A percentile compares a stretch with the other conserved stretches of the same genome.
Conservation (phyloP, 2,888 invertebrate genomes). For the Allolobophora icterica region DNA sequence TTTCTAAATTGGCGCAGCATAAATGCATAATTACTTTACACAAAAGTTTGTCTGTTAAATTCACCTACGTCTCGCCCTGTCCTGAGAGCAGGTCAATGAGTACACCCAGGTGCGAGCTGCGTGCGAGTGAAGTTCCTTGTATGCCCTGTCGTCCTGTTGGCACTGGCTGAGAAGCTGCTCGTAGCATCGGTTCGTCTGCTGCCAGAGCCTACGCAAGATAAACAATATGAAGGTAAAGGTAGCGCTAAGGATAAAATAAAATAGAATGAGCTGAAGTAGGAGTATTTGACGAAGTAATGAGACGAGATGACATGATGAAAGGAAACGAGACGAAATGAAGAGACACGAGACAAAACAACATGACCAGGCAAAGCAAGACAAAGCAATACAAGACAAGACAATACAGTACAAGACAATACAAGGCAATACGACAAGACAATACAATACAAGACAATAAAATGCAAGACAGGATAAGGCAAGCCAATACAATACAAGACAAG, state of each 20-base stretch:
- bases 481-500: too few species aligned
- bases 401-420: too few species aligned
- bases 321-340: too few species aligned
- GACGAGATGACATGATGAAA: too few species aligned
- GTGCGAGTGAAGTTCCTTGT: slow-evolving; percentile 19
- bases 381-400: too few species aligned
- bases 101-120: slow-evolving; percentile 20
- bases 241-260: neutral
- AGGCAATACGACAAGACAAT: too few species aligned
- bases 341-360: too few species aligned
- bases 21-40: neutral
- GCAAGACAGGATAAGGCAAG: too few species aligned
- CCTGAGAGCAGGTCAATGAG: slow-evolving; percentile 23
- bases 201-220: slow-evolving; percentile 20
- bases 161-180: slow-evolving; percentile 21
- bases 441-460: too few species aligned
- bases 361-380: too few species aligned
- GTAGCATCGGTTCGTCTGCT: slow-evolving; percentile 30
- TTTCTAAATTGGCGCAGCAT: neutral
- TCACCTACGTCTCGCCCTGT: slow-evolving; percentile 25
- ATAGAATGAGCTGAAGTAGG: neutral
- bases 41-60: neutral
- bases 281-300: too few species aligned
- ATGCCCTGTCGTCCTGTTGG: slow-evolving; percentile 13
- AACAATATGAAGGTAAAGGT: neutral